phyloP scores from a whole-genome alignment of 2,888 invertebrate species.

The Vandiemenella viatica region DNA sequence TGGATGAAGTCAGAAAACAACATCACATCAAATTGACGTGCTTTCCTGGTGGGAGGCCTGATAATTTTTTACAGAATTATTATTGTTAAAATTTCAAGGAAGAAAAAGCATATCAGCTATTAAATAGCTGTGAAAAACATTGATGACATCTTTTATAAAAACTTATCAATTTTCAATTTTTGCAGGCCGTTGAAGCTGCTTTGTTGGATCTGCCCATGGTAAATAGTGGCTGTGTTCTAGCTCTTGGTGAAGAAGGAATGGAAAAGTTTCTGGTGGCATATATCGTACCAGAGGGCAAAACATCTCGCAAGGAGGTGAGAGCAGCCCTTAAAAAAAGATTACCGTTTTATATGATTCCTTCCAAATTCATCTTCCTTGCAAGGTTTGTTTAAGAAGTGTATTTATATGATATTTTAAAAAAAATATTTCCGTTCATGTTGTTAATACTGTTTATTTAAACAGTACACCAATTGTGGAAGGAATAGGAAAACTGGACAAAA shows the following conservation, averaged over 20 bases:
- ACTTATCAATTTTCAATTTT: conserved; percentile 1
- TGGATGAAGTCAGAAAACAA: background rate
- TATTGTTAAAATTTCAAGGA: background rate
- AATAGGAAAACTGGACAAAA: conserved; percentile 20
- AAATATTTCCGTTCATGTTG: background rate
- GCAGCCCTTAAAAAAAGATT: conserved; percentile 18
- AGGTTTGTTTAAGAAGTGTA: conserved; percentile 14
- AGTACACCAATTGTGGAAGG: conserved; percentile 20
- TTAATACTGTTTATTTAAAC: background rate
- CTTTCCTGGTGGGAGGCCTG: no score
- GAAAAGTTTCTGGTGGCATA: conserved; percentile 21
- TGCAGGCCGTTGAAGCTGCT: conserved; percentile 21
- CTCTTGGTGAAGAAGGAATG: conserved; percentile 19
- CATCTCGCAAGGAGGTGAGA: conserved; percentile 15
- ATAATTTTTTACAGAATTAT: no score
- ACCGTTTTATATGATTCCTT: conserved; percentile 22
- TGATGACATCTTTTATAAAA: background rate
- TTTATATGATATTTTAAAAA: background rate
- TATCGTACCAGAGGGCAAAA: conserved; percentile 16
- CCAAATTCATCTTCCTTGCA: conserved; percentile 19
- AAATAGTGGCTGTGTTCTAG: conserved; percentile 17
- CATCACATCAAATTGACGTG: no score
- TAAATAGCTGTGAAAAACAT: background rate
- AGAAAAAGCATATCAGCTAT: background rate
- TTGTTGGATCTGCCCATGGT: conserved; percentile 18